Conservation (phyloP, 2,797 vertebrate species). For the Thalassophryne amazonica region DNA sequence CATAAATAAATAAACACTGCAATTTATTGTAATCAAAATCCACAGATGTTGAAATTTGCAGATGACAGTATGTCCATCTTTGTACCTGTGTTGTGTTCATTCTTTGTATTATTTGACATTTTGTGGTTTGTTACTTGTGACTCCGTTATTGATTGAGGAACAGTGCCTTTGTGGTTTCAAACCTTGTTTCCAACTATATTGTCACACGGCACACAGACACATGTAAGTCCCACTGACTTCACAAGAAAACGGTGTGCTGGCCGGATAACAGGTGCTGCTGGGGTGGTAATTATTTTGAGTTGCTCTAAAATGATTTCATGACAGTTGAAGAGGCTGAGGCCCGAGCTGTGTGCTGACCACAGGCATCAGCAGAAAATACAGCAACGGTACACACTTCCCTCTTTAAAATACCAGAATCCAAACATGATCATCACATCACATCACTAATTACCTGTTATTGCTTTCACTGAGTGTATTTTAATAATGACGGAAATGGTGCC, state of each 20-base stretch:
- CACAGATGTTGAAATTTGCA: no score
- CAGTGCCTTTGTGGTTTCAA: conserved; percentile 58
- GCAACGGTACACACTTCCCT: conserved; percentile 62
- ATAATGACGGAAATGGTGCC: no score
- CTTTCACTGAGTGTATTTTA: no score
- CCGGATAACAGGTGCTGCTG: conserved; percentile 66
- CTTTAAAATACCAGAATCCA: conserved; percentile 55
- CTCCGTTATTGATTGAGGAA: conserved; percentile 60
- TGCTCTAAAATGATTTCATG: conserved; percentile 58
- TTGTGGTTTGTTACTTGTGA: conserved; percentile 4
- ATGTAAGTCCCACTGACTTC: conserved; percentile 49
- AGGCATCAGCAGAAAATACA: conserved; percentile 61
- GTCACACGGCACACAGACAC: conserved; percentile 21
- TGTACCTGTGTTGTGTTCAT: background rate
- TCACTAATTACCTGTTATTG: conserved; percentile 48
- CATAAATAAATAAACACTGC: no score
- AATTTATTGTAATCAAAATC: no score
- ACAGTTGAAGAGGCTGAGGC: conserved; percentile 62
- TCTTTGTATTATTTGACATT: background rate
- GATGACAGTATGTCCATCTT: background rate
- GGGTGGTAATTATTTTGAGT: conserved; percentile 73
- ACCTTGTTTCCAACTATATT: conserved; percentile 50
- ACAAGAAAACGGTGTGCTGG: conserved; percentile 50
- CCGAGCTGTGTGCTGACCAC: conserved; percentile 58
- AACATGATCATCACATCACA: conserved; percentile 49